A percentile compares a stretch with the other conserved stretches of the same genome.
Evolutionary conservation across 37 sponge, comb jelly and placozoan genomes (phyloP).

Genomic region (Aphrocallistes beatrix): DNA sequence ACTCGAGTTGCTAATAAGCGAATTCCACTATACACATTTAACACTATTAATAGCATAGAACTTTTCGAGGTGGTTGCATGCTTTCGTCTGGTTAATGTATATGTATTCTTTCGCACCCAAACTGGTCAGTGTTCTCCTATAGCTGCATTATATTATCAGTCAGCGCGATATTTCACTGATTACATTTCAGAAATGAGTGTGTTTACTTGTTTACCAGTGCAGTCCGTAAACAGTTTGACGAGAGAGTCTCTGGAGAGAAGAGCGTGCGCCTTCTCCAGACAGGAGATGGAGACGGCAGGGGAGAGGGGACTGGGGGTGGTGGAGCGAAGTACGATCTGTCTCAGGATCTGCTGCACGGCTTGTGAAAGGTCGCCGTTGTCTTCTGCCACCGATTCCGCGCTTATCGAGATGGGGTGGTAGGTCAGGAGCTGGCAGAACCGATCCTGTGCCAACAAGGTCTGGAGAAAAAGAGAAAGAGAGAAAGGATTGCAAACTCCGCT

Average conservation of each 20-base stretch:
- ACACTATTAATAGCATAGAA: too few species aligned
- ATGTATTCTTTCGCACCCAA: too few species aligned
- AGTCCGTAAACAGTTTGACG: not conserved
- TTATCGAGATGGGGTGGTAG: slow-evolving; percentile 11
- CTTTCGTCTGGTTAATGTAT: too few species aligned
- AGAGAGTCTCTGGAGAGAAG: not conserved
- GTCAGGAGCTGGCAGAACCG: not conserved
- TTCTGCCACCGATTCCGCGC: not conserved
- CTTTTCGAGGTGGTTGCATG: too few species aligned
- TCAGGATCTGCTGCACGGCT: not conserved
- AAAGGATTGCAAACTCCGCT: too few species aligned
- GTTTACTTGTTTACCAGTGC: not conserved
- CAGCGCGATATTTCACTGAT: too few species aligned
- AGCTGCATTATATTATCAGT: too few species aligned
- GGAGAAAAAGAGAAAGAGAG: not conserved
- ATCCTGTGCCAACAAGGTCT: not conserved
- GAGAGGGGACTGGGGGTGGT: not conserved
- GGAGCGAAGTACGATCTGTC: not conserved
- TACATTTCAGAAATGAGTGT: too few species aligned
- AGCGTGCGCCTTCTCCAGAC: not conserved
- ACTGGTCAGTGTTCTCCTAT: too few species aligned
- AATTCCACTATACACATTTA: too few species aligned
- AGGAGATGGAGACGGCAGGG: not conserved
- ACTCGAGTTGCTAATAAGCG: too few species aligned
- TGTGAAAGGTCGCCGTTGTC: not conserved